These are phyloP conservation scores for Pristionchus exspectatus DNA, from an alignment of 2,888 invertebrate genomes.

Conservation along the genomic window DNA sequence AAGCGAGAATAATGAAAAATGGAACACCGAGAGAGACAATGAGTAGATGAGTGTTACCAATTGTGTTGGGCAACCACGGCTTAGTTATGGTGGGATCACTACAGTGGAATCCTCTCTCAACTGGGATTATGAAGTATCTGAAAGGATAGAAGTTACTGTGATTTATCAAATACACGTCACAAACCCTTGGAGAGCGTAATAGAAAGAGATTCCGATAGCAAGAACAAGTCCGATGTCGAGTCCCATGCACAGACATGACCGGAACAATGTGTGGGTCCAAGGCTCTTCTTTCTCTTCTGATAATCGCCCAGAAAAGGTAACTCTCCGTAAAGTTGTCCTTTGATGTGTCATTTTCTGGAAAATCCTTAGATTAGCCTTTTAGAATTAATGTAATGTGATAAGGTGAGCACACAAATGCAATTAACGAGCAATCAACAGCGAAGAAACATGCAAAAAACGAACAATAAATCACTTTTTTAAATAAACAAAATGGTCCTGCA, in stretches of 20 bases:
- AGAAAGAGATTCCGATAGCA: constrained; percentile 8
- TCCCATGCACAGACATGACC: constrained; percentile 5
- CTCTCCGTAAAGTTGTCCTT: constrained; percentile 33
- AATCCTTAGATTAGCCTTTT: background rate
- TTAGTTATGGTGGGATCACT: constrained; percentile 92
- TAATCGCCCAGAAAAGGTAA: constrained; percentile 44
- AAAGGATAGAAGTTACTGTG: background rate
- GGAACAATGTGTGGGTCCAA: background rate
- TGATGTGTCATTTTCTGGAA: constrained; percentile 16
- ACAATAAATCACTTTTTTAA: background rate
- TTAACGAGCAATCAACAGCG: background rate
- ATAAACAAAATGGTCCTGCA: too few relatives aligned
- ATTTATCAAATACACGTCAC: background rate
- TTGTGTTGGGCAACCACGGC: constrained; percentile 85
- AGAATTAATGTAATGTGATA: background rate
- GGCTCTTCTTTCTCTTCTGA: constrained; percentile 38
- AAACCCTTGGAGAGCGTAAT: constrained; percentile 47
- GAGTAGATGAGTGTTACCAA: constrained; percentile 76
- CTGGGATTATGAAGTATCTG: constrained; percentile 67
- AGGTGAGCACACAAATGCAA: background rate
- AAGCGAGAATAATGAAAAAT: constrained; percentile 64
- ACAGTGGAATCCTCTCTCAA: constrained; percentile 90
- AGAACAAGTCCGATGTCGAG: constrained; percentile 41
- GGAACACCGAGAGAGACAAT: constrained; percentile 70
- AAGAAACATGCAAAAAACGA: background rate